phyloP scores from a whole-genome alignment of 1,140 invertebrate genomes.

The Leptonema lineaticorne region DNA sequence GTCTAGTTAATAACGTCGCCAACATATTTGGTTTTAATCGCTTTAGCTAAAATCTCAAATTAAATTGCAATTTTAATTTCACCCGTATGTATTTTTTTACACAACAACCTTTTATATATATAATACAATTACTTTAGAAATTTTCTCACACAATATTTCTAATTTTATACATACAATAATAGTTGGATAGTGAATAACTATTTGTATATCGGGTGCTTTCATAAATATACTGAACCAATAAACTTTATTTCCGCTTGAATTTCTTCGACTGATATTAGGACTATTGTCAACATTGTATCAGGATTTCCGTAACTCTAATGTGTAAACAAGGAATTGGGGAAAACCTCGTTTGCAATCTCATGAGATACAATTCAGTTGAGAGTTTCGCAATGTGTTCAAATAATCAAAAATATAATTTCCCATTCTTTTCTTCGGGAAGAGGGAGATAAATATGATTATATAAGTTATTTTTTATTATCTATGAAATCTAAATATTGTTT shows the following conservation, averaged over 20 bases:
- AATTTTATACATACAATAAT: neutral
- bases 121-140: too few species aligned
- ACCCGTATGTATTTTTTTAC: too few species aligned
- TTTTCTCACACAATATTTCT: neutral
- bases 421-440: constrained; percentile 38
- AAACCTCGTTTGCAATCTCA: constrained; percentile 32
- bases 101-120: too few species aligned
- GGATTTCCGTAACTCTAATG: neutral
- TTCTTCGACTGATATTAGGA: neutral
- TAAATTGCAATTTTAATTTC: too few species aligned
- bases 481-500: too few species aligned
- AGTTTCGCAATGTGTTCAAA: constrained; percentile 37
- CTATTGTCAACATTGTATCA: constrained; percentile 13
- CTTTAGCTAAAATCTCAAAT: too few species aligned
- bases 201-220: neutral
- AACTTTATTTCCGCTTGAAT: too few species aligned
- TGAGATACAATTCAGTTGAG: constrained; percentile 15
- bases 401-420: constrained; percentile 44
- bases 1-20: too few species aligned
- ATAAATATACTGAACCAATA: neutral
- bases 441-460: constrained; percentile 41
- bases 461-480: constrained; percentile 39
- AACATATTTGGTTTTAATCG: too few species aligned
- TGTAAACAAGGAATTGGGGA: constrained; percentile 38
- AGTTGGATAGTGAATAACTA: neutral